Percentiles rank a stretch among this genome's conserved stretches.
Conservation (phyloP, 2,888 invertebrate species). For the Sarcophaga variegata region DNA sequence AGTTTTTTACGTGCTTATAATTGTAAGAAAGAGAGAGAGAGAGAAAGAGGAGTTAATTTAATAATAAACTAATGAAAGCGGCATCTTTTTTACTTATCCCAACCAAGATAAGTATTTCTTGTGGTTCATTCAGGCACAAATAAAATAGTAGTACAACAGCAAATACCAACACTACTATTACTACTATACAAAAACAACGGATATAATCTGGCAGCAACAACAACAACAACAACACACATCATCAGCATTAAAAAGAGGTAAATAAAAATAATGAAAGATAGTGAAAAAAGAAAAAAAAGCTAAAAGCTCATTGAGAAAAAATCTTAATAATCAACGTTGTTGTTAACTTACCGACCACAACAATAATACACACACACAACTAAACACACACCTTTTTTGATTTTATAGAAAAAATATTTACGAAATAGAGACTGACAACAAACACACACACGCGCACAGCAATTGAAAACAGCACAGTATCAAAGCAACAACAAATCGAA, state of each 20-base stretch:
- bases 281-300: slow-evolving; percentile 8
- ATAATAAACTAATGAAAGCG: slow-evolving; percentile 37
- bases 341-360: slow-evolving; percentile 34
- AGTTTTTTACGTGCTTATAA: slow-evolving; percentile 38
- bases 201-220: slow-evolving; percentile 49
- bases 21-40: slow-evolving; percentile 15
- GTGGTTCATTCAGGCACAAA: not conserved
- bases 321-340: slow-evolving; percentile 49
- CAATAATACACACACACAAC: slow-evolving; percentile 1
- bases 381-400: slow-evolving; percentile 6
- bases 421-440: slow-evolving; percentile 8
- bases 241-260: slow-evolving; percentile 18
- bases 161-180: slow-evolving; percentile 12
- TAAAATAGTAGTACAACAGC: slow-evolving; percentile 37
- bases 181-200: slow-evolving; percentile 14
- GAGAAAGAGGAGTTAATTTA: not conserved
- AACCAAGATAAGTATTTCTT: not conserved
- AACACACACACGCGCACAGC: not conserved
- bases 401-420: not conserved
- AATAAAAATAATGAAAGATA: slow-evolving; percentile 62
- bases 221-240: slow-evolving; percentile 30
- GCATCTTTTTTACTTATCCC: not conserved
- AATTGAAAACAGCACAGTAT: not conserved
- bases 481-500: not conserved
- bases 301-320: slow-evolving; percentile 66